These are phyloP conservation scores for Gallinago jamesoni DNA, from an alignment of 2,113 vertebrate species.

Conservation along the genomic window DNA sequence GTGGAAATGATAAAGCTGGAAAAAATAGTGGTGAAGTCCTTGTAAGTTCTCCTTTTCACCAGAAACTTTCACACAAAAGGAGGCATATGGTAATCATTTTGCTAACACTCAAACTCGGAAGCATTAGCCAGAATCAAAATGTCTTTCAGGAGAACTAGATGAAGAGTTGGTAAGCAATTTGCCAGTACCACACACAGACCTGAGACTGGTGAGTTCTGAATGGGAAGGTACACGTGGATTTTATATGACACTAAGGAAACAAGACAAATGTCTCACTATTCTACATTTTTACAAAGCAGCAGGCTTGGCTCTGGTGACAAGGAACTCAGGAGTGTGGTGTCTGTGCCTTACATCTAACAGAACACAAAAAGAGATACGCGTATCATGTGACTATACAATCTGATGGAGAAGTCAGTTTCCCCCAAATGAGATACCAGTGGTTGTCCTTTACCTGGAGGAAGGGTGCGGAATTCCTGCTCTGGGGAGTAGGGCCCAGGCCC, in stretches of 20 bases:
- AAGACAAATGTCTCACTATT: background rate
- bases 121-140: background rate
- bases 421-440: background rate
- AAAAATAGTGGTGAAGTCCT: background rate
- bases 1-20: background rate
- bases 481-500: slow-evolving; percentile 77
- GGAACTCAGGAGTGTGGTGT: background rate
- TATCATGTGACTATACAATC: background rate
- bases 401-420: background rate
- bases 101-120: background rate
- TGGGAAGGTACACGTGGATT: background rate
- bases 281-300: background rate
- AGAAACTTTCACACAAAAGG: background rate
- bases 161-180: background rate
- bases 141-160: background rate
- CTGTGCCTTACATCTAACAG: background rate
- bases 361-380: background rate
- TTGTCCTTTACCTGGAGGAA: slow-evolving; percentile 66
- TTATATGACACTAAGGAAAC: background rate
- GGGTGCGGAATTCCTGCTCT: slow-evolving; percentile 77
- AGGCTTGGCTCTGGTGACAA: background rate
- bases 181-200: background rate
- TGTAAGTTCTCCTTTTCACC: background rate
- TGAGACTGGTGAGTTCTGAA: background rate
- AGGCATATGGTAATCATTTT: background rate